Evolutionary conservation across 2,797 vertebrate species (phyloP), one percentile per base, ranked within the genome.

Genomic region (Cirrhinus molitorella): DNA sequence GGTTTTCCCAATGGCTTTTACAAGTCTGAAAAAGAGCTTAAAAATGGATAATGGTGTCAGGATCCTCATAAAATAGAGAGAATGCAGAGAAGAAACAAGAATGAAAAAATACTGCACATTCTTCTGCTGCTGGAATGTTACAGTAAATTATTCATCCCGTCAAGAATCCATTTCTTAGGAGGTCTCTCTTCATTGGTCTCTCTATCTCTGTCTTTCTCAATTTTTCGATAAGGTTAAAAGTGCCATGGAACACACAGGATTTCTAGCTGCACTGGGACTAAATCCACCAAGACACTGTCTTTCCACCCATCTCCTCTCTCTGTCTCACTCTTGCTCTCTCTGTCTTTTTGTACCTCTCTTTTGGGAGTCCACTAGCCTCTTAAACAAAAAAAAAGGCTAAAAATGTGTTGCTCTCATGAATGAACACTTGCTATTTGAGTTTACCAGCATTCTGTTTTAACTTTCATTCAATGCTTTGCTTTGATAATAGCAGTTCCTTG

Each of bases 71-170:
- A 73, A 59, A 82, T 21, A 67, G 21, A 67, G 53, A 40, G 59
- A 75, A 72, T 70, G 63, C 16, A 53, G 31, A 82, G 40, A 59
- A 34, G 63, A 73, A 63, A 71, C n/a, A 61, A 66, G 17, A 83
- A 57, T 74, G 40, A 68, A 71, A 74, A 72, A 65, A 71, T 80
- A 74, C 74, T 66, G 65, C 51, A 57, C 82, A 81, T 87, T 82
- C 47, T 55, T 82, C 80, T 84, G 59, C 63, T 80, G 84, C 81
- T 82, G 74, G 84, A 85, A 81, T 76, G 40, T 81, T 78, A 67
- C 59, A 63, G 73, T 87, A 78, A 81, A 87, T 86, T 84, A 85
- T 89, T 89, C 65, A 87, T 88, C 63, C 81, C 43, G 71, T 83
- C 79, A 84, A 80, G 66, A 84, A 85, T 84, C 70, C 66, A 80